Evolutionary conservation across 2,888 invertebrate genomes (phyloP).

Genomic region (Selenia dentaria): DNA sequence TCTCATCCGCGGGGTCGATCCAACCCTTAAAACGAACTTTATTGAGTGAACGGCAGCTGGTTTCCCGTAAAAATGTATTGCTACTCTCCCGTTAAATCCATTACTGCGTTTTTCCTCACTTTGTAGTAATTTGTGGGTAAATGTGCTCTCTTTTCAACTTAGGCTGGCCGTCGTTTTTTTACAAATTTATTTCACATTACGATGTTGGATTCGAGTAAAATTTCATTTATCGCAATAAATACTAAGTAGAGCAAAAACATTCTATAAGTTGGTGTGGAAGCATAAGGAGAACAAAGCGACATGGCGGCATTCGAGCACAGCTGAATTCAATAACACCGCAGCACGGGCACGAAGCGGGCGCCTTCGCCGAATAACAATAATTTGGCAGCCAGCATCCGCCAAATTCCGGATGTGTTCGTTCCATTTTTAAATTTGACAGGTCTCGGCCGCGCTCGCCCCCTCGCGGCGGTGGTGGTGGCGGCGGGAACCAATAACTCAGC

Average conservation of each 20-base stretch:
- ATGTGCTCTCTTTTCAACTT: slow-evolving; percentile 27
- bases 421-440: slow-evolving; percentile 83
- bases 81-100: slow-evolving; percentile 47
- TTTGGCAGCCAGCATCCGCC: slow-evolving; percentile 77
- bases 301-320: slow-evolving; percentile 53
- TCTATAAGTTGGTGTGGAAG: slow-evolving; percentile 41
- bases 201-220: slow-evolving; percentile 2
- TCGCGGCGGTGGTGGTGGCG: slow-evolving; percentile 24
- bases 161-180: slow-evolving; percentile 19
- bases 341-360: slow-evolving; percentile 50
- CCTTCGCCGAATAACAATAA: slow-evolving; percentile 79
- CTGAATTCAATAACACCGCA: slow-evolving; percentile 76
- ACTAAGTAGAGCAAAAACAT: slow-evolving; percentile 34
- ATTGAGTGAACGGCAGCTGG: slow-evolving; percentile 60
- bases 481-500: slow-evolving; percentile 65
- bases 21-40: slow-evolving; percentile 62
- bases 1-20: slow-evolving; percentile 51
- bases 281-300: slow-evolving; percentile 54
- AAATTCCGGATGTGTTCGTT: slow-evolving; percentile 77
- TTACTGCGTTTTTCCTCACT: slow-evolving; percentile 43
- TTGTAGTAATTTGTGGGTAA: slow-evolving; percentile 37
- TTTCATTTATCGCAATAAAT: slow-evolving; percentile 22
- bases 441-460: slow-evolving; percentile 51
- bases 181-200: slow-evolving; percentile 18
- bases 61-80: slow-evolving; percentile 59